Evolutionary conservation across 2,888 invertebrate species (phyloP).

Genomic region (Cheilosia grossa): DNA sequence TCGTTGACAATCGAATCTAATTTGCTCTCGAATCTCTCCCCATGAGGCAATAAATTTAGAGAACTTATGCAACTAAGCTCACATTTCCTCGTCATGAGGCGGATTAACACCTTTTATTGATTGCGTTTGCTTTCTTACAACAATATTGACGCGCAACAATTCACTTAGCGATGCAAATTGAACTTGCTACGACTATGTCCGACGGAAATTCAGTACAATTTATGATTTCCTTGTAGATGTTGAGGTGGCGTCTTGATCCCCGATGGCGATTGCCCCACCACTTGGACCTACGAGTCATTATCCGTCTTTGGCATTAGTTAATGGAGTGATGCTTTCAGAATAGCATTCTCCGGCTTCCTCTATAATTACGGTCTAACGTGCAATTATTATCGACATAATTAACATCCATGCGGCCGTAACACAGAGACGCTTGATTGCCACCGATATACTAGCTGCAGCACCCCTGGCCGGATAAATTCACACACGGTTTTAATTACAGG

Average conservation of each 20-base stretch:
- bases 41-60: too few relatives aligned
- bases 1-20: too few relatives aligned
- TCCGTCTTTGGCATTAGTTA: conserved; percentile 9
- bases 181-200: conserved; percentile 29
- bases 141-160: too few relatives aligned
- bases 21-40: too few relatives aligned
- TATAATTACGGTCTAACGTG: conserved; percentile 12
- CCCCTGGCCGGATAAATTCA: conserved; percentile 30
- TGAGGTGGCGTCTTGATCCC: background rate
- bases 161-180: conserved; percentile 38
- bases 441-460: conserved; percentile 35
- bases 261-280: background rate
- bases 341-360: background rate
- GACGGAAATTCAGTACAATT: conserved; percentile 48
- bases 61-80: too few relatives aligned
- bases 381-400: conserved; percentile 51
- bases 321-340: conserved; percentile 6
- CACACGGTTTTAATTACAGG: conserved; percentile 52
- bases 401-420: conserved; percentile 2
- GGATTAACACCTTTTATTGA: too few relatives aligned
- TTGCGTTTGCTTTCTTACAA: too few relatives aligned
- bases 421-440: conserved; percentile 36
- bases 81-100: too few relatives aligned
- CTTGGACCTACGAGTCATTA: background rate
- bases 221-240: conserved; percentile 31